Base-by-base conservation (phyloP, 2,797 vertebrate species). In the Coilia nasus region DNA sequence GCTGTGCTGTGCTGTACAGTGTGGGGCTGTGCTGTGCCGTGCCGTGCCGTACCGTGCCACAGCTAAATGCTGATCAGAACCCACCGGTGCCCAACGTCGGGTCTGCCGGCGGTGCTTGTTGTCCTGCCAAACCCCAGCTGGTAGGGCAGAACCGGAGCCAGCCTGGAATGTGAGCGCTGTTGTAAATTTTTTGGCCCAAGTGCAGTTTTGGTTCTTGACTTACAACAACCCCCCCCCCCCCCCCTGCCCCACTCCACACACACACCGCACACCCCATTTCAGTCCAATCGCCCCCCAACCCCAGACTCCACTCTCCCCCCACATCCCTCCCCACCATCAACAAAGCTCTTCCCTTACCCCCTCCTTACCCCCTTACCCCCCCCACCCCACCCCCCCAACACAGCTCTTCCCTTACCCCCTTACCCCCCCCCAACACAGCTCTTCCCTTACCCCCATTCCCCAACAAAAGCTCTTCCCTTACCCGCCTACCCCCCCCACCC, bases 141-240 rank as follows among this genome's bases (percentile, higher is more conserved):
- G 90, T 87, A 91, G 91, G 89, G 88, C 92, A 87, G 92, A 93
- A 92, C 78, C 25, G 47, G 90, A 92, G 86, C 88, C 89, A 83
- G 41, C 84, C 71, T 64, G 87, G 92, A 93, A 92, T 91, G 90
- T 90, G 90, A 91, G 92, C 86, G 17, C 81, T 62, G 90, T 91
- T 93, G 92, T 93, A 93, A 89, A 92, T 89, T 92, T 88, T 87
- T 83, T 91, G 88, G 86, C 90, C 88, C 83, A 88, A 91, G 93
- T 89, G 90, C 88, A 84, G 87, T 93, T 93, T 90, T 94, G 92
- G 90, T 92, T 93, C 90, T 90, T 92, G 90, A 90, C 92, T 75
- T 75, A 75, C 67, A 54, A 54, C 35, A 41, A 25, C 60, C 60
- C 23, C 2, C 23, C 23, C 2, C 10, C 62, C 25, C 62, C 0